Percentiles rank a stretch among this genome's conserved stretches.
Conservation (phyloP, 2,888 invertebrate genomes). For the Epinotia nisella region DNA sequence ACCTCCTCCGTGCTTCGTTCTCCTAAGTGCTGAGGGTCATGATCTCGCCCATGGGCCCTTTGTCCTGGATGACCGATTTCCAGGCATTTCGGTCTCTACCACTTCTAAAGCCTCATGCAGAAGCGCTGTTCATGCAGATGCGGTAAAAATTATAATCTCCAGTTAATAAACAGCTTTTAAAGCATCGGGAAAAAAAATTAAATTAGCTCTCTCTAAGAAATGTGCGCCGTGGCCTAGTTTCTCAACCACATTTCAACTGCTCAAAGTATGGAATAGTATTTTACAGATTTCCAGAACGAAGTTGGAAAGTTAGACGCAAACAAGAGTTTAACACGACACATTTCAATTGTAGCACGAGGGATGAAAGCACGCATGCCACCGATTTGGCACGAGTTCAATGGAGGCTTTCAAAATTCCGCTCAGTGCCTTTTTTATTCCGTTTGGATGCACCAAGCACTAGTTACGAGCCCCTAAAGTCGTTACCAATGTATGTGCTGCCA, state of each 20-base stretch:
- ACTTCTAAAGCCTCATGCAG: too few species aligned
- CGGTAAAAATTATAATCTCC: too few species aligned
- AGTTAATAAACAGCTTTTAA: neutral
- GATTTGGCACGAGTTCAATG: slow-evolving; percentile 42
- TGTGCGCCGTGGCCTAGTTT: neutral
- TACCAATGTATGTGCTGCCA: slow-evolving; percentile 34
- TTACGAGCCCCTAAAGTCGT: slow-evolving; percentile 42
- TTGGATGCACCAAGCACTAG: slow-evolving; percentile 42
- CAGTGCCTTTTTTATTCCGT: slow-evolving; percentile 43
- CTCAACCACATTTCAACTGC: neutral
- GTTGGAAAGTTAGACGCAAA: slow-evolving; percentile 20
- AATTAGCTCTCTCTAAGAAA: neutral
- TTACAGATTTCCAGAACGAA: slow-evolving; percentile 5
- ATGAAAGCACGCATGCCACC: slow-evolving; percentile 37
- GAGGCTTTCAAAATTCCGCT: slow-evolving; percentile 42
- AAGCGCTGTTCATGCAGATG: too few species aligned
- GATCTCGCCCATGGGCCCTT: too few species aligned
- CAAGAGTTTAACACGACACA: slow-evolving; percentile 24
- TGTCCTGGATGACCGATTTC: too few species aligned
- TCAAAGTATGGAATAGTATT: neutral
- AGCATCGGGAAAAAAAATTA: neutral
- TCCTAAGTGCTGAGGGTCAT: too few species aligned
- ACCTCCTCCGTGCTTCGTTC: too few species aligned
- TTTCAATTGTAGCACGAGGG: slow-evolving; percentile 34
- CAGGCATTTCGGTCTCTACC: too few species aligned